These are phyloP conservation scores for Hololepta plana DNA, from an alignment of 2,888 invertebrate species.

Conservation along the genomic window DNA sequence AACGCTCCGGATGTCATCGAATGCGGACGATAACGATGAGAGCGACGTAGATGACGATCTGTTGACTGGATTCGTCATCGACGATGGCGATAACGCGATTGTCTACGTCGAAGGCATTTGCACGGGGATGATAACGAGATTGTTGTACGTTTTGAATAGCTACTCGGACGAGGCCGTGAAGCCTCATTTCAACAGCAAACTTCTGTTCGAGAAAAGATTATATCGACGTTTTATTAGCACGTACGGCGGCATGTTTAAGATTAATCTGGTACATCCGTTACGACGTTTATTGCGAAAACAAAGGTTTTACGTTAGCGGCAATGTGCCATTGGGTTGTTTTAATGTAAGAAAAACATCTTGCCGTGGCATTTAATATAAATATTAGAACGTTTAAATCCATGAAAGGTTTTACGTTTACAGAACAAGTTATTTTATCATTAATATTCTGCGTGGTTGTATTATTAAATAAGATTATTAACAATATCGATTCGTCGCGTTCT, in stretches of 20 bases:
- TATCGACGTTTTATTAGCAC: constrained; percentile 15
- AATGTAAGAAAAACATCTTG: constrained; percentile 12
- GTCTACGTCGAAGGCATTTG: constrained; percentile 12
- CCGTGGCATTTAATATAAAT: neutral
- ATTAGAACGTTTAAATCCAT: too few species aligned
- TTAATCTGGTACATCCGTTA: constrained; percentile 16
- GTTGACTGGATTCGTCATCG: constrained; percentile 14
- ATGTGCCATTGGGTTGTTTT: constrained; percentile 17
- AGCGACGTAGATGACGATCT: constrained; percentile 2
- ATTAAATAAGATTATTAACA: too few species aligned
- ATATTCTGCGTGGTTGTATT: too few species aligned
- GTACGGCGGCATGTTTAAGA: constrained; percentile 14
- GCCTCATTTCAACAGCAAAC: constrained; percentile 19
- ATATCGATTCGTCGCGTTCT: too few species aligned
- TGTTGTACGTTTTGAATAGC: constrained; percentile 10
- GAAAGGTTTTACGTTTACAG: constrained; percentile 1
- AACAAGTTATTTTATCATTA: neutral
- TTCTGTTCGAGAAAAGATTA: constrained; percentile 17
- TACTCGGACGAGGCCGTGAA: constrained; percentile 10
- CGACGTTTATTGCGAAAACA: constrained; percentile 15
- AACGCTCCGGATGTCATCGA: too few species aligned
- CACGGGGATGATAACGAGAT: constrained; percentile 6
- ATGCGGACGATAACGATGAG: too few species aligned
- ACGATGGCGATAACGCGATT: constrained; percentile 9
- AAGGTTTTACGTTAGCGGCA: constrained; percentile 16